These are phyloP conservation scores for Pherbina coryleti DNA, from an alignment of 2,888 invertebrate species.

Conservation along the genomic window DNA sequence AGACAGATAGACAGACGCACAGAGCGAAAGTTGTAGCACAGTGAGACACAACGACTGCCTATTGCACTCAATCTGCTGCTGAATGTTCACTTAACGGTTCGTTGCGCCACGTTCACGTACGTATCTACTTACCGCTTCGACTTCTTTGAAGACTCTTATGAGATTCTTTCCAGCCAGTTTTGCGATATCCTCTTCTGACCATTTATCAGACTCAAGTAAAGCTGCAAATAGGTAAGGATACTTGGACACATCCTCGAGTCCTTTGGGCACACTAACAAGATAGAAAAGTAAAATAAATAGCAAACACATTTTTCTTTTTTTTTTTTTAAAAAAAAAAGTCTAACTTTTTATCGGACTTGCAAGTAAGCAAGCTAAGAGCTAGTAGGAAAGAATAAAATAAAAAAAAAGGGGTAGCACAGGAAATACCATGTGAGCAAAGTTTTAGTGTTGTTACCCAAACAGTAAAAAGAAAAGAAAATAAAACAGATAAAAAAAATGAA, in stretches of 20 bases:
- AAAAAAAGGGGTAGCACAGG: neutral
- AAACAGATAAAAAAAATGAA: neutral
- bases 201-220: slow-evolving; percentile 82
- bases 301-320: too few relatives aligned
- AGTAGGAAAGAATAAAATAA: neutral
- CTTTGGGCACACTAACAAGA: slow-evolving; percentile 73
- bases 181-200: slow-evolving; percentile 86
- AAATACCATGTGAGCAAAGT: slow-evolving; percentile 8
- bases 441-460: neutral
- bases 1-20: too few relatives aligned
- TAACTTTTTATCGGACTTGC: neutral
- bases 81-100: neutral
- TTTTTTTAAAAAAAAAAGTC: slow-evolving; percentile 4
- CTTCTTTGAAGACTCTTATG: slow-evolving; percentile 82
- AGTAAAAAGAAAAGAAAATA: neutral
- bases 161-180: slow-evolving; percentile 87
- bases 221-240: slow-evolving; percentile 87
- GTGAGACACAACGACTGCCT: neutral
- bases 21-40: neutral
- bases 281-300: slow-evolving; percentile 21
- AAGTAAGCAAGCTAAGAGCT: neutral
- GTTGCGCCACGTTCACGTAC: neutral
- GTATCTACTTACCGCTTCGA: slow-evolving; percentile 79
- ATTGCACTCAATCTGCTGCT: neutral
- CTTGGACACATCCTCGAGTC: slow-evolving; percentile 87